Conservation (phyloP, 53 echinoderm and acorn worm genomes). For the Apostichopus leukothele region DNA sequence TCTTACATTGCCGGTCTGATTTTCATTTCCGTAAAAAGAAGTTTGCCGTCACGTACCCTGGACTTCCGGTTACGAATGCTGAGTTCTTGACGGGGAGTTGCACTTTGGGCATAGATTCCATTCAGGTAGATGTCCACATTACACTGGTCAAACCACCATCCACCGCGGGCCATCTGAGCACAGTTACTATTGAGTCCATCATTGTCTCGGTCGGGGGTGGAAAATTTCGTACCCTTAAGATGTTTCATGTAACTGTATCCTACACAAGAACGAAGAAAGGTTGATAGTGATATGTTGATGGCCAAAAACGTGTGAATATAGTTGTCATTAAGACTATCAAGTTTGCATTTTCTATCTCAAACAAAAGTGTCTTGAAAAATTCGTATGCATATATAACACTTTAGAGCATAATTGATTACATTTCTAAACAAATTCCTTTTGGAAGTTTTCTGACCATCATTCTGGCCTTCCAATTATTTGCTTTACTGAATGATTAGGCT, state of each 20-base stretch:
- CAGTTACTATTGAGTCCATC: not conserved
- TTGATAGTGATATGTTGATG: too few relatives aligned
- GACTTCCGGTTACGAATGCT: not conserved
- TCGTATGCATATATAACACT: too few relatives aligned
- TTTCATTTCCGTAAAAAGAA: not conserved
- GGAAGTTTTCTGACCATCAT: too few relatives aligned
- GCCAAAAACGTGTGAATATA: too few relatives aligned
- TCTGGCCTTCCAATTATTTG: too few relatives aligned
- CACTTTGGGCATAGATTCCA: not conserved
- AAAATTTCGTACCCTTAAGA: not conserved
- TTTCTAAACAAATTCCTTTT: too few relatives aligned
- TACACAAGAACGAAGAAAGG: not conserved
- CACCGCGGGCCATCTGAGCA: not conserved
- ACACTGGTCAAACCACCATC: slow-evolving; percentile 4
- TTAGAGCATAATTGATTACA: too few relatives aligned
- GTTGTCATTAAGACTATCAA: too few relatives aligned
- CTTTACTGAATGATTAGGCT: too few relatives aligned
- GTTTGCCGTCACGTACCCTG: not conserved
- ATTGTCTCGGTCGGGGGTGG: slow-evolving; percentile 1
- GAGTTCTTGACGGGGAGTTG: not conserved
- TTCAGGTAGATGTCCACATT: not conserved
- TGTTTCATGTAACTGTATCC: not conserved
- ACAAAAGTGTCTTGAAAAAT: too few relatives aligned
- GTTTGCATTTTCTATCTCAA: too few relatives aligned
- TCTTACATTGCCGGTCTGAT: not conserved